These are phyloP conservation scores for Campylorhamphus procurvoides DNA, from an alignment of 2,113 vertebrate species.

Conservation along the genomic window DNA sequence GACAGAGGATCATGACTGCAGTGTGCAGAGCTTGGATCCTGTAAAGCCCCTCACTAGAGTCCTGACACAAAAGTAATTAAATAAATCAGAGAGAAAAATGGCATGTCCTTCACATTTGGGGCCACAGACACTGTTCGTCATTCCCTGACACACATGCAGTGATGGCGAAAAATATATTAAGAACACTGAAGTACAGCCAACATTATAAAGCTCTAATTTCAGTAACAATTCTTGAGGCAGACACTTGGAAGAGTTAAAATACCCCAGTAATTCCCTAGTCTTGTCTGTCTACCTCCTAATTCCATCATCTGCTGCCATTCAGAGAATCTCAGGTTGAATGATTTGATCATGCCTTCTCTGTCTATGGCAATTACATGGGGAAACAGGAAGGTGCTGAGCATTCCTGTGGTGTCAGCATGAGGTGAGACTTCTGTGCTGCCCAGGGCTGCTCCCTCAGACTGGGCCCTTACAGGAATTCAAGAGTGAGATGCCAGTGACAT, in stretches of 20 bases:
- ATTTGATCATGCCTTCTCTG: not conserved
- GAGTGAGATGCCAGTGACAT: not conserved
- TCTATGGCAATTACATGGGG: not conserved
- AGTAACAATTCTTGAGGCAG: not conserved
- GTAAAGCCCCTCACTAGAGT: not conserved
- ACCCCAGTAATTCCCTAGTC: not conserved
- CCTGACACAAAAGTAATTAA: slow-evolving; percentile 26
- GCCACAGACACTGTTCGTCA: not conserved
- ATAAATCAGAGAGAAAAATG: slow-evolving; percentile 22
- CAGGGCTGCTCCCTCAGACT: not conserved
- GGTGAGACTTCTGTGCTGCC: not conserved
- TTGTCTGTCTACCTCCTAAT: not conserved
- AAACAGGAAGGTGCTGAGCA: not conserved
- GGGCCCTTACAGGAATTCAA: not conserved
- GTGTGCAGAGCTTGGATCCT: not conserved
- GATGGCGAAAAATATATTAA: not conserved
- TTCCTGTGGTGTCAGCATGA: fast-evolving
- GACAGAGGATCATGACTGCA: slow-evolving; percentile 11
- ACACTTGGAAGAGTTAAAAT: not conserved
- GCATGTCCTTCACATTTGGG: not conserved
- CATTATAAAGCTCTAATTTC: not conserved
- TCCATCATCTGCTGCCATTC: not conserved
- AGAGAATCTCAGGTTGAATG: slow-evolving; percentile 2
- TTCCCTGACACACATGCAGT: not conserved
- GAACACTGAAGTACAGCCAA: not conserved